A percentile compares a stretch with the other conserved stretches of the same genome.
Conservation (phyloP, 2,888 invertebrate genomes). For the Andricus curvator region DNA sequence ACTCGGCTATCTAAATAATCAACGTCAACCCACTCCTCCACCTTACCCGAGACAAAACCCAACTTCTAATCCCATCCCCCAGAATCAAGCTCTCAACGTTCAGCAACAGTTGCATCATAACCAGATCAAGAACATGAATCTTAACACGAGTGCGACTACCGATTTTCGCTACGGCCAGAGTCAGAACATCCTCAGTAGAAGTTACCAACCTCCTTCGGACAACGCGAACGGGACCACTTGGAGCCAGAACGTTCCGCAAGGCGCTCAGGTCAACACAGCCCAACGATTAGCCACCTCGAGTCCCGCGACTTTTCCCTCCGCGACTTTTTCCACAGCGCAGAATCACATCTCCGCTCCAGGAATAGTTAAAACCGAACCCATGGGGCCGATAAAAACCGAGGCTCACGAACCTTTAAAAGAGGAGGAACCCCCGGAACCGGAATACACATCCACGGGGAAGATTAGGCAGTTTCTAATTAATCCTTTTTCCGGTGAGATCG, state of each 20-base stretch:
- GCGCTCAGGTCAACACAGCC: slow-evolving; percentile 67
- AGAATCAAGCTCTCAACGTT: slow-evolving; percentile 71
- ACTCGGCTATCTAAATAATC: slow-evolving; percentile 70
- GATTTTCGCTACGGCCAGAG: slow-evolving; percentile 77
- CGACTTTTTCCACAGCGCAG: slow-evolving; percentile 50
- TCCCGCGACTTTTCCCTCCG: slow-evolving; percentile 24
- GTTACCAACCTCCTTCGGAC: slow-evolving; percentile 60
- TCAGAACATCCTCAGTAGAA: slow-evolving; percentile 76
- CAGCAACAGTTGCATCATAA: slow-evolving; percentile 76
- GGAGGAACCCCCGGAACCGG: slow-evolving; percentile 79
- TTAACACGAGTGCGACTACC: slow-evolving; percentile 73
- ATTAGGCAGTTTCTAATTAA: slow-evolving; percentile 92
- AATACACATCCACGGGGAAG: slow-evolving; percentile 82
- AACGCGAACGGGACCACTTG: slow-evolving; percentile 70
- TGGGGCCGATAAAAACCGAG: slow-evolving; percentile 21
- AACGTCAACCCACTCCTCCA: slow-evolving; percentile 66
- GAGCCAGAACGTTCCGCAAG: slow-evolving; percentile 68
- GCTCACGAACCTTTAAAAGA: slow-evolving; percentile 58
- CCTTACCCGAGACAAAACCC: slow-evolving; percentile 65
- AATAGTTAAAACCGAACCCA: slow-evolving; percentile 17
- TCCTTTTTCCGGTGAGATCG: slow-evolving; percentile 92
- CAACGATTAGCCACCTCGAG: slow-evolving; percentile 57
- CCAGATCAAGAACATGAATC: slow-evolving; percentile 73
- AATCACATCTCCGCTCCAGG: slow-evolving; percentile 42
- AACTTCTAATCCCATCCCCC: slow-evolving; percentile 70